These are phyloP conservation scores for Ficedula albicollis DNA, from an alignment of 2,797 vertebrate genomes.

Conservation along the genomic window DNA sequence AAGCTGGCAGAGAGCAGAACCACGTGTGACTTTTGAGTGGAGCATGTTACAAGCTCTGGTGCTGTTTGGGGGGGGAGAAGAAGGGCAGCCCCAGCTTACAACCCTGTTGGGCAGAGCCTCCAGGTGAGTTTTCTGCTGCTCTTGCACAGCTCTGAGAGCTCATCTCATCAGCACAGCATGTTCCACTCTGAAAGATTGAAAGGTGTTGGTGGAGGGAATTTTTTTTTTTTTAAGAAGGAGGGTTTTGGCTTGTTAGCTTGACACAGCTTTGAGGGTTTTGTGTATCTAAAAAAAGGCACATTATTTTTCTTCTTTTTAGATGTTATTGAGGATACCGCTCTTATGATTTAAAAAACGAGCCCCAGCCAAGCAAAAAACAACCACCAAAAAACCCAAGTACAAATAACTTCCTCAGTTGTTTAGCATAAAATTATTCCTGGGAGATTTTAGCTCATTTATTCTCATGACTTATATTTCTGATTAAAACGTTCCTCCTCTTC, in stretches of 20 bases:
- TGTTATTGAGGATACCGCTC: not conserved
- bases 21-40: not conserved
- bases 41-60: not conserved
- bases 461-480: conserved; percentile 31
- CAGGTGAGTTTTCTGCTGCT: not conserved
- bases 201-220: not conserved
- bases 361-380: not conserved
- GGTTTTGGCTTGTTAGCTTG: not conserved
- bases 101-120: not conserved
- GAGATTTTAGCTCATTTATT: conserved; percentile 37
- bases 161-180: not conserved
- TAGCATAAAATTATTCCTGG: conserved; percentile 32
- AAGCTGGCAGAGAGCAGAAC: conserved; percentile 1
- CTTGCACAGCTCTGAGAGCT: not conserved
- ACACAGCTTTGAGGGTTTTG: not conserved
- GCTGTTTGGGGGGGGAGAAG: not conserved
- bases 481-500: conserved; percentile 36
- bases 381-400: not conserved
- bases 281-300: not conserved
- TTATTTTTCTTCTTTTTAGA: not conserved
- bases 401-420: not conserved
- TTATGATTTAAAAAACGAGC: not conserved
- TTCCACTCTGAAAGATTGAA: not conserved
- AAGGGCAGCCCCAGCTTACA: not conserved
- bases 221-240: not conserved